Evolutionary conservation across 1,140 invertebrate genomes (phyloP), one percentile per base, ranked within the genome.

Genomic region (Lordiphosa clarofinis): DNA sequence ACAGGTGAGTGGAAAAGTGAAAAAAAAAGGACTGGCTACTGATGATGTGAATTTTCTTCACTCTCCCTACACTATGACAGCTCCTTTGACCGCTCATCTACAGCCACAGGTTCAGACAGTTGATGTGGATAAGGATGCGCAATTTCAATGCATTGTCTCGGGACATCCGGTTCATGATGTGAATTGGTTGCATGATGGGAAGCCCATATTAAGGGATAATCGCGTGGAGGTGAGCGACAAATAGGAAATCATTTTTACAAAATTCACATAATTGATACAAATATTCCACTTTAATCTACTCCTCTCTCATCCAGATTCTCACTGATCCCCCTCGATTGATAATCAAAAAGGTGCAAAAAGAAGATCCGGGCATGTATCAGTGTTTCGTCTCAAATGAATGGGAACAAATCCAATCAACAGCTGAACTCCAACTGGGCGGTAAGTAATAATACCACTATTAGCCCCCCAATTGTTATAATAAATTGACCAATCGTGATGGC

Each of bases 371-470:
- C n/a, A 94, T 96, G 91, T 98, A 97, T 90, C 96, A 97, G 70
- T 98, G 97, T 88, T 94, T 96, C 62, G 95, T 94, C 3, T 93
- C 92, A 65, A 96, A 96, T 72, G 94, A 96, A 56, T 94, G 93
- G 88, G 95, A 96, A 79, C 95, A 96, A 90, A 94, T 94, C 13
- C 94, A 96, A 84, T 94, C 95, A 0, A 94, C 93, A 8, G 93
- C 95, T 1, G 95, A 96, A 86, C 91, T 97, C 6, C 91, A 94
- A 64, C 92, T 97, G 61, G 95, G 96, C 70, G 95, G 96, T 97
- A 36, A 65, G 71, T 59, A 39, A 47, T 42, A 31, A 37, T n/a
- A 54, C 40, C 19, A 44, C 10, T 55, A 59, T 59, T 47, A 49
- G 10, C 12, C 36, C 28, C 19, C 21, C 36, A 10, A n/a, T 52